These are phyloP conservation scores for Grallaria varia DNA, from an alignment of 2,113 vertebrate species.

Conservation along the genomic window DNA sequence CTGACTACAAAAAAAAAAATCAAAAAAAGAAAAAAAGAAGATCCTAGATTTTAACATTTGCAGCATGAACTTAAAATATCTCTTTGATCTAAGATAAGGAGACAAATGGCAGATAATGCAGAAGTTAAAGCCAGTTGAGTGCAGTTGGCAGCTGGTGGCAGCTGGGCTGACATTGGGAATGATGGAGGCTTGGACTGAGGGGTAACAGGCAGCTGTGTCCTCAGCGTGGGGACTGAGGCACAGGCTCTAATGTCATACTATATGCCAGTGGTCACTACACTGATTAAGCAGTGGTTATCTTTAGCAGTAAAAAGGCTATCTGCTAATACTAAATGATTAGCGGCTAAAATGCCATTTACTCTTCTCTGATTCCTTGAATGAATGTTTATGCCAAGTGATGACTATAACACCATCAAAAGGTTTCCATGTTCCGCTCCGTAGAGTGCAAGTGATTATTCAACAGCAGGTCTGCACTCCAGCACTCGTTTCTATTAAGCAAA, in stretches of 20 bases:
- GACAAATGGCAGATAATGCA: background rate
- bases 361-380: constrained; percentile 69
- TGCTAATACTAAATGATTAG: constrained; percentile 69
- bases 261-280: constrained; percentile 64
- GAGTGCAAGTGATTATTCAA: constrained; percentile 62
- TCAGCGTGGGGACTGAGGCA: background rate
- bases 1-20: background rate
- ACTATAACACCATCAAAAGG: constrained; percentile 66
- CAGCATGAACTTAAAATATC: background rate
- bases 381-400: constrained; percentile 72
- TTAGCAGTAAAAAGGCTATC: constrained; percentile 66
- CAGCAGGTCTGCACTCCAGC: constrained; percentile 47
- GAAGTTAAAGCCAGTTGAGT: background rate
- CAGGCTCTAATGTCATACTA: constrained; percentile 51
- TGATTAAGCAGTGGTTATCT: constrained; percentile 68
- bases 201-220: background rate
- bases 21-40: background rate
- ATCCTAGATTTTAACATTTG: background rate
- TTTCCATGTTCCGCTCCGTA: constrained; percentile 33
- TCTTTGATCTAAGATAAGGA: constrained; percentile 34
- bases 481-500: constrained; percentile 69
- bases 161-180: background rate
- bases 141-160: background rate
- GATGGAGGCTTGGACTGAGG: background rate
- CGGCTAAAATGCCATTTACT: constrained; percentile 69